Evolutionary conservation across 2,888 invertebrate species (phyloP), one percentile per base, ranked within the genome.

Genomic region (Azorinus chamasolen): DNA sequence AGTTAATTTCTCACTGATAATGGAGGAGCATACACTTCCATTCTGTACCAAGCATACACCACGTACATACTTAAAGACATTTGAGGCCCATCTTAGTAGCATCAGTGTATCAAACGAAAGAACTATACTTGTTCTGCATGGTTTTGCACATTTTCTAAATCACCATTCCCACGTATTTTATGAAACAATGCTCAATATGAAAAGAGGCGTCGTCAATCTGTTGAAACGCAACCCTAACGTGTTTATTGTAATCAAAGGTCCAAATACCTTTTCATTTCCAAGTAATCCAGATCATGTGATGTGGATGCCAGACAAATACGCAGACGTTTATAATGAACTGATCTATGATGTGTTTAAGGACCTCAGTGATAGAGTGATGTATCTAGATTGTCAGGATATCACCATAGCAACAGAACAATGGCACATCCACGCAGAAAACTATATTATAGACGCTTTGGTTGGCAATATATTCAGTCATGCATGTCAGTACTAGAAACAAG

Each of bases 231-330:
- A 72, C 53, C 57, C 55, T 27, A 72, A 58, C n/a, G 59, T 57
- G n/a, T 46, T 50, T 8, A 45, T 79, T 16, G 55, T 75, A 10
- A 75, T 79, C 1, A 79, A 79, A 57, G 79, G 79, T 6, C 79
- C 79, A 2, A 71, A 75, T 68, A 65, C 74, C 1, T 79, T 55
- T 58, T 71, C 79, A 3, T 75, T 75, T 65, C 71, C 64, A 43
- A 74, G 54, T 63, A 51, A 62, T 32, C 6, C 20, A 4, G 70
- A 72, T 25, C 62, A 63, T 20, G 73, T 64, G 16, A 54, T 79
- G 39, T 79, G 79, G 79, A 79, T 79, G 79, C 74, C 73, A 18
- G 79, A 79, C 37, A 63, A 43, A 16, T 79, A 79, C 61, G 68
- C 75, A 4, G 58, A 59, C 14, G 27, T 79, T 45, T 79, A 79